phyloP scores from a whole-genome alignment of 2,888 invertebrate species.

The Ecliptopera silaceata region DNA sequence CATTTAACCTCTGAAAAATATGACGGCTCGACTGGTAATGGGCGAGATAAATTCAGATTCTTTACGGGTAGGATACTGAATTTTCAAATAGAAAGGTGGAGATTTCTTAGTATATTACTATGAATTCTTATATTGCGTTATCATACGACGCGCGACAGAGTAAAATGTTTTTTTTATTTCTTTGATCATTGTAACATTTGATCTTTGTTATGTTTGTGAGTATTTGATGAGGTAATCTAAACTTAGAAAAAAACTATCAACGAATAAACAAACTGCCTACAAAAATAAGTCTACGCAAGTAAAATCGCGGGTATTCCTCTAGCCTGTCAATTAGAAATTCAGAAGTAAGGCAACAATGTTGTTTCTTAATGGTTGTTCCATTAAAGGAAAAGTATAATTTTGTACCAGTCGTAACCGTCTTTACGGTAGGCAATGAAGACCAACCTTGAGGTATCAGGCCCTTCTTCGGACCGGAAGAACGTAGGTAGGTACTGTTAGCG shows the following conservation, averaged over 20 bases:
- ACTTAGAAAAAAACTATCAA: no score
- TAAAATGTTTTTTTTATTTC: no score
- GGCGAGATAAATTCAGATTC: conserved; percentile 9
- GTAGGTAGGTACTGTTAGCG: conserved; percentile 4
- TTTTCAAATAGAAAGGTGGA: conserved; percentile 1
- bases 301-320: neutral
- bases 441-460: conserved; percentile 54
- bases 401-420: conserved; percentile 40
- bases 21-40: neutral
- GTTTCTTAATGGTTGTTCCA: conserved; percentile 1
- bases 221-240: no score
- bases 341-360: neutral
- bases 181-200: no score
- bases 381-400: conserved; percentile 15
- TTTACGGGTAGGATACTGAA: neutral
- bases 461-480: conserved; percentile 43
- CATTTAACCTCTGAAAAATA: conserved; percentile 6
- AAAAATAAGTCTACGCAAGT: neutral
- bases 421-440: conserved; percentile 34
- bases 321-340: neutral
- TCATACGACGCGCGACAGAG: no score
- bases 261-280: no score
- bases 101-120: neutral
- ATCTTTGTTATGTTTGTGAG: no score
- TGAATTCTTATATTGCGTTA: neutral